Conservation (phyloP, 2,888 invertebrate species). For the Dione juno region DNA sequence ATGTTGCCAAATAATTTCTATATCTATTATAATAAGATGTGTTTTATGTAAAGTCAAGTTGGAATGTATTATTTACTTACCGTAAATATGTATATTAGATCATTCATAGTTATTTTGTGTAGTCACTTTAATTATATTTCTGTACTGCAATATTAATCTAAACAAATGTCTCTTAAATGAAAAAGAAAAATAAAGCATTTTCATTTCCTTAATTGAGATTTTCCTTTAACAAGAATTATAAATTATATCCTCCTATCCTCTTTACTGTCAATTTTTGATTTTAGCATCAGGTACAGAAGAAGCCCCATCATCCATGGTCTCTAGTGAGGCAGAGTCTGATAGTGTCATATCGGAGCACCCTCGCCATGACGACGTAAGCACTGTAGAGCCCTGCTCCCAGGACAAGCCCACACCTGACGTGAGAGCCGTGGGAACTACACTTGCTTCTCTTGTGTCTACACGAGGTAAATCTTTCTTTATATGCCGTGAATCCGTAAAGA, state of each 20-base stretch:
- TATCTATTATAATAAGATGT: too few relatives aligned
- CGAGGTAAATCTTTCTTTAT: slow-evolving; percentile 58
- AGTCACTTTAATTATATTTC: not conserved
- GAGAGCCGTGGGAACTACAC: slow-evolving; percentile 56
- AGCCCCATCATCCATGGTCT: slow-evolving; percentile 78
- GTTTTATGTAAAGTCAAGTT: too few relatives aligned
- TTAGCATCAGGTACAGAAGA: slow-evolving; percentile 68
- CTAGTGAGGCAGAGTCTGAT: slow-evolving; percentile 77
- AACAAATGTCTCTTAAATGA: not conserved
- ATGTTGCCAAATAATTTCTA: not conserved
- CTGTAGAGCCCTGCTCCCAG: slow-evolving; percentile 49
- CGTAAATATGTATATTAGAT: not conserved
- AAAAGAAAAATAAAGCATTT: not conserved
- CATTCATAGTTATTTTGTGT: not conserved
- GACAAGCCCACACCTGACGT: slow-evolving; percentile 56
- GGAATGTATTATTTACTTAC: too few relatives aligned
- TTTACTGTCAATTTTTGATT: too few relatives aligned
- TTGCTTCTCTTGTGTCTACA: slow-evolving; percentile 65
- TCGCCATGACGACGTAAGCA: slow-evolving; percentile 58
- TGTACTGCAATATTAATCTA: not conserved
- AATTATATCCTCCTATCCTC: not conserved
- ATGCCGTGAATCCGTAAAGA: too few relatives aligned
- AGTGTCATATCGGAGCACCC: slow-evolving; percentile 67
- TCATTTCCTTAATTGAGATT: not conserved
- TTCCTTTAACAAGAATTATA: not conserved